Evolutionary conservation across 2,888 invertebrate species (phyloP).

Genomic region (Mimachlamys varia): DNA sequence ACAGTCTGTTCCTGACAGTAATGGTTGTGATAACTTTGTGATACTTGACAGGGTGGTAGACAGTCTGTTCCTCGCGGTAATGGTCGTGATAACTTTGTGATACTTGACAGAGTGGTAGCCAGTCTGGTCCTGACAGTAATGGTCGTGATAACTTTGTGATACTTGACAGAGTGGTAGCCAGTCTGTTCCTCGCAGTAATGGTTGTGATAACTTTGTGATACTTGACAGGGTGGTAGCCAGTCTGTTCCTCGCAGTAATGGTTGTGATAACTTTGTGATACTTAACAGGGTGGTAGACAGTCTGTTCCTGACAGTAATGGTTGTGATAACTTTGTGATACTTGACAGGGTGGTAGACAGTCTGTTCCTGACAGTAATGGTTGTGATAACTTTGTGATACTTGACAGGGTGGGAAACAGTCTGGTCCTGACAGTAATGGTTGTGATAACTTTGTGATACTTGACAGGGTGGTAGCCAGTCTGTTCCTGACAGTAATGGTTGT

Average conservation of each 20-base stretch:
- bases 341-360: not conserved
- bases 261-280: too few species aligned
- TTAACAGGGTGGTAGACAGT: not conserved
- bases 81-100: too few species aligned
- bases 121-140: not conserved
- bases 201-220: too few species aligned
- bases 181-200: not conserved
- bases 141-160: too few species aligned
- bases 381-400: too few species aligned
- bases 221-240: not conserved
- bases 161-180: not conserved
- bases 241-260: not conserved
- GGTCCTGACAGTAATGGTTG: not conserved
- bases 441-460: too few species aligned
- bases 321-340: too few species aligned
- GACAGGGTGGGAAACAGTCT: not conserved
- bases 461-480: not conserved
- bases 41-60: not conserved
- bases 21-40: too few species aligned
- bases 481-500: not conserved
- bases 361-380: not conserved
- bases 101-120: not conserved
- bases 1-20: not conserved
- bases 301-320: not conserved
- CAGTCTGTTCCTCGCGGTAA: not conserved